These are phyloP conservation scores for Camptogramma bilineatum DNA, from an alignment of 2,888 invertebrate species.

Conservation along the genomic window DNA sequence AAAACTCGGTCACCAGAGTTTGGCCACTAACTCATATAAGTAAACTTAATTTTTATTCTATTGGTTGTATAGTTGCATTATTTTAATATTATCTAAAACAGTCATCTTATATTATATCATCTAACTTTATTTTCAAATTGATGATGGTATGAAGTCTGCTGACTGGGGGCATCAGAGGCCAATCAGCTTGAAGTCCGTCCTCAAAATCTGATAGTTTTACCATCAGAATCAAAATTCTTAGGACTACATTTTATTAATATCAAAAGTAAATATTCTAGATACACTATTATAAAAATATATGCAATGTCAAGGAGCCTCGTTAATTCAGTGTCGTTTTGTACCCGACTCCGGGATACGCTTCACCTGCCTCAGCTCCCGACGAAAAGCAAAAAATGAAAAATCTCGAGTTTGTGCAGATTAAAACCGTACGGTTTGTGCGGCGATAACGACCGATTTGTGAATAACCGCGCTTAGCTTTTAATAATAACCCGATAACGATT, in stretches of 20 bases:
- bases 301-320: constrained; percentile 41
- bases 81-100: too few species aligned
- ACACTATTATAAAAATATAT: constrained; percentile 4
- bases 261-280: constrained; percentile 15
- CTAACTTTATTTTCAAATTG: too few species aligned
- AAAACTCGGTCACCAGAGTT: too few species aligned
- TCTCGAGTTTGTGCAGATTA: constrained; percentile 35
- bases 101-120: too few species aligned
- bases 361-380: constrained; percentile 50
- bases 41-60: too few species aligned
- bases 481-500: constrained; percentile 39
- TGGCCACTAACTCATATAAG: too few species aligned
- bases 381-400: constrained; percentile 38
- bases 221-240: not conserved
- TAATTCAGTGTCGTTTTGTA: constrained; percentile 48
- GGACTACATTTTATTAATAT: constrained; percentile 1
- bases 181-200: too few species aligned
- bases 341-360: constrained; percentile 35
- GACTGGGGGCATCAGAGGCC: too few species aligned
- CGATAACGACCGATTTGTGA: constrained; percentile 39
- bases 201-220: too few species aligned
- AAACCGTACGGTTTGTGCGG: constrained; percentile 33
- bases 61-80: too few species aligned
- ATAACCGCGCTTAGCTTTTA: constrained; percentile 39
- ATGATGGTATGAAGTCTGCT: too few species aligned